These are phyloP conservation scores for Nannoperca australis DNA, from an alignment of 2,797 vertebrate genomes.

Conservation along the genomic window DNA sequence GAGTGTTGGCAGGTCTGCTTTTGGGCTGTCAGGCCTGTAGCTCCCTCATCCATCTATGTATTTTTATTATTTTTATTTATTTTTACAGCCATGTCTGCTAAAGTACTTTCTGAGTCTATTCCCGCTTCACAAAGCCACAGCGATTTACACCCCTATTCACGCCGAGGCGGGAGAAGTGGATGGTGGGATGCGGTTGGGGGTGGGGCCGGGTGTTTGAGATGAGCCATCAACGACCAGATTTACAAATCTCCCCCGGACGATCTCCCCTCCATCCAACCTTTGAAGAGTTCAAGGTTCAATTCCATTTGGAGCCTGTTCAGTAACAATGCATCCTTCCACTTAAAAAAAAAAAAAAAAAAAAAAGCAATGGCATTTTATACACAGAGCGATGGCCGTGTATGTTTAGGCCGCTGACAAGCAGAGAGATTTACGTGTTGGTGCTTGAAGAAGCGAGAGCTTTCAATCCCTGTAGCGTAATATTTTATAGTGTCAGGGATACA, in stretches of 20 bases:
- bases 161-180: slow-evolving; percentile 47
- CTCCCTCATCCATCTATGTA: slow-evolving; percentile 54
- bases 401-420: slow-evolving; percentile 63
- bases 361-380: slow-evolving; percentile 52
- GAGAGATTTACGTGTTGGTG: slow-evolving; percentile 71
- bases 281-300: slow-evolving; percentile 78
- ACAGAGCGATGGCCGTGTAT: slow-evolving; percentile 40
- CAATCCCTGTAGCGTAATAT: slow-evolving; percentile 63
- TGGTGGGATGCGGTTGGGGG: slow-evolving; percentile 29
- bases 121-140: slow-evolving; percentile 63
- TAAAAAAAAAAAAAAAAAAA: slow-evolving; percentile 16
- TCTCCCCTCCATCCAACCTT: slow-evolving; percentile 57
- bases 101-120: slow-evolving; percentile 72
- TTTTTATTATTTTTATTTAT: slow-evolving; percentile 73
- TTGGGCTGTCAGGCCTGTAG: slow-evolving; percentile 14
- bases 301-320: slow-evolving; percentile 71
- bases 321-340: slow-evolving; percentile 42
- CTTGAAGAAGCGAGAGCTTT: slow-evolving; percentile 67
- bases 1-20: too few species aligned
- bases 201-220: slow-evolving; percentile 58
- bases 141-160: slow-evolving; percentile 78
- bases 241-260: slow-evolving; percentile 70
- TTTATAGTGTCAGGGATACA: slow-evolving; percentile 75
- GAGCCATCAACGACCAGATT: slow-evolving; percentile 75
- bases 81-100: slow-evolving; percentile 71